A percentile compares a stretch with the other conserved stretches of the same genome.
Conservation (phyloP, 2,113 vertebrate genomes). For the Myiozetetes cayanensis region DNA sequence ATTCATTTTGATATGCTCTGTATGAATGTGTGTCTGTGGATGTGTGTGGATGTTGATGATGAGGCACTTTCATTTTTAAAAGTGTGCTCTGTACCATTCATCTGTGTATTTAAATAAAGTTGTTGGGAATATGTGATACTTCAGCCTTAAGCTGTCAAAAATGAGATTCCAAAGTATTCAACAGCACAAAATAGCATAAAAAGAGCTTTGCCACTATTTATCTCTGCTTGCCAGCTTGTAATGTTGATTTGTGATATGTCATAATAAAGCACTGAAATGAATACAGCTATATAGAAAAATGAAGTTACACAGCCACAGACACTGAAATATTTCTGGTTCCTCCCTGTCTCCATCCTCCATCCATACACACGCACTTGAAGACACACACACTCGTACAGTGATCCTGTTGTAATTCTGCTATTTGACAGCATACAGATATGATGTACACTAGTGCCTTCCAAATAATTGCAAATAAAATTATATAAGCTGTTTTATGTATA, state of each 20-base stretch:
- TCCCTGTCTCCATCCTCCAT: background rate
- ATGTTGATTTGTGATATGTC: conserved; percentile 13
- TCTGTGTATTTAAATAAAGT: conserved; percentile 43
- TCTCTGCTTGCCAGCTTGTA: conserved; percentile 9
- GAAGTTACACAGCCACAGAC: background rate
- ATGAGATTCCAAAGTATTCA: conserved; percentile 23
- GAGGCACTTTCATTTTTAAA: background rate
- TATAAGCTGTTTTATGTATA: background rate
- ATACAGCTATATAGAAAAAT: conserved; percentile 20
- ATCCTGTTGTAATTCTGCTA: background rate
- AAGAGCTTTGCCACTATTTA: conserved; percentile 1
- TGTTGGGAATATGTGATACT: background rate
- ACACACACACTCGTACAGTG: background rate
- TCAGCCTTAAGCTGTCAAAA: conserved; percentile 18
- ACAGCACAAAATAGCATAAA: background rate
- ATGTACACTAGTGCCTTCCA: background rate
- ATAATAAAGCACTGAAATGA: conserved; percentile 3
- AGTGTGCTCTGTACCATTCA: background rate
- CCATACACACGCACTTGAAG: background rate
- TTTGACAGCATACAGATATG: background rate
- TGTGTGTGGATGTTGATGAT: background rate
- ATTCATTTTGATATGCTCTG: background rate
- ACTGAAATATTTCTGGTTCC: background rate
- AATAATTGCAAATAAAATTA: background rate
- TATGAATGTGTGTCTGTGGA: background rate